Conservation (phyloP, 2,888 invertebrate genomes). For the Phoronis australis region DNA sequence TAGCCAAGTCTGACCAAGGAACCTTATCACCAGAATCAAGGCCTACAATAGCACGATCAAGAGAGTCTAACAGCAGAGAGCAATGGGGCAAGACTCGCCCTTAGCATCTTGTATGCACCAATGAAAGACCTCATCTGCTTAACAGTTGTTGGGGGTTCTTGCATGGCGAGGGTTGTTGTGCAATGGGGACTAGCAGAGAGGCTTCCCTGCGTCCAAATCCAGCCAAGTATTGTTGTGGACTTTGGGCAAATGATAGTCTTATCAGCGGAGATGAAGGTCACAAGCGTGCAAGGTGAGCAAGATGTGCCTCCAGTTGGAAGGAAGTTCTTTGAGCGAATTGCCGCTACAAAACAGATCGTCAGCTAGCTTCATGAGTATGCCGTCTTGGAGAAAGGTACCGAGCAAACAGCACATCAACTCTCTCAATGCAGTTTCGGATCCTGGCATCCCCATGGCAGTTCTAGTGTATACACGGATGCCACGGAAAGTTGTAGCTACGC, state of each 20-base stretch:
- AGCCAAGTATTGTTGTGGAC: constrained; percentile 11
- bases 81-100: constrained; percentile 8
- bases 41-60: constrained; percentile 7
- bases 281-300: constrained; percentile 7
- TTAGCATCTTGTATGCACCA: constrained; percentile 8
- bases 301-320: constrained; percentile 7
- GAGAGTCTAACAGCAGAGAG: constrained; percentile 6
- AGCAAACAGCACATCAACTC: constrained; percentile 22
- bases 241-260: constrained; percentile 11
- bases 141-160: too few relatives aligned
- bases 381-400: constrained; percentile 12
- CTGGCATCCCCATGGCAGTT: constrained; percentile 27
- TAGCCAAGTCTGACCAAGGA: constrained; percentile 9
- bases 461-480: constrained; percentile 20
- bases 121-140: too few relatives aligned
- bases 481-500: constrained; percentile 21
- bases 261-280: constrained; percentile 10
- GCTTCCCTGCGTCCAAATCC: constrained; percentile 15
- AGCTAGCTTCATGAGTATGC: constrained; percentile 14
- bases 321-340: constrained; percentile 2
- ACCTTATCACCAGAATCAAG: constrained; percentile 9
- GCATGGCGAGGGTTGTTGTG: constrained; percentile 1
- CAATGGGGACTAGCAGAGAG: constrained; percentile 11
- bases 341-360: constrained; percentile 14
- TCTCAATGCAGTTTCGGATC: constrained; percentile 21